These are phyloP conservation scores for Epirrita christyi DNA, from an alignment of 2,888 invertebrate species.

Conservation along the genomic window DNA sequence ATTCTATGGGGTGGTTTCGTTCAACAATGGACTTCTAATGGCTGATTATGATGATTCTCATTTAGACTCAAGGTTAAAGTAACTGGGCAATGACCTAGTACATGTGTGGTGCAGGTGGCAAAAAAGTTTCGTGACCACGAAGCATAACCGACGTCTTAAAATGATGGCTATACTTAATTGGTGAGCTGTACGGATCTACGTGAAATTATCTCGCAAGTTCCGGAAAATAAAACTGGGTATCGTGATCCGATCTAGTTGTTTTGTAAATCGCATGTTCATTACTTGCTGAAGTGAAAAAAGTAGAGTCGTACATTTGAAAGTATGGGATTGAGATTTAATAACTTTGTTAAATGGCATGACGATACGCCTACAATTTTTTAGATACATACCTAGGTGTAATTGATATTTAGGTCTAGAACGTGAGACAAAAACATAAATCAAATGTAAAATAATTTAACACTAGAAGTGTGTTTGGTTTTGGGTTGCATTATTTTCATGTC, in stretches of 20 bases:
- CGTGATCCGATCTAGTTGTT: slow-evolving; percentile 68
- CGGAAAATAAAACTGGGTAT: slow-evolving; percentile 61
- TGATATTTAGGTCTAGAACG: neutral
- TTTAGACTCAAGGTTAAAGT: slow-evolving; percentile 39
- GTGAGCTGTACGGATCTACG: slow-evolving; percentile 59
- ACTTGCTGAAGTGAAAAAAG: slow-evolving; percentile 42
- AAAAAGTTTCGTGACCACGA: slow-evolving; percentile 62
- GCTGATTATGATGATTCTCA: slow-evolving; percentile 15
- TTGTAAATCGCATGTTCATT: slow-evolving; percentile 56
- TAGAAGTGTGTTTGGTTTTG: too few species aligned
- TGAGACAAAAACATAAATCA: neutral
- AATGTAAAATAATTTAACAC: neutral
- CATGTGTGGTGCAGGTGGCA: slow-evolving; percentile 31
- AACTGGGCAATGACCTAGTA: slow-evolving; percentile 40
- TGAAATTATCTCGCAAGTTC: slow-evolving; percentile 69
- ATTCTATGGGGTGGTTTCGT: too few species aligned
- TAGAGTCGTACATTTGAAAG: slow-evolving; percentile 24
- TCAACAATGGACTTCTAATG: too few species aligned
- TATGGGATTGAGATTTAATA: slow-evolving; percentile 17
- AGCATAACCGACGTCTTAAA: slow-evolving; percentile 62
- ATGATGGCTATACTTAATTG: slow-evolving; percentile 66
- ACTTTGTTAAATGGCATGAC: slow-evolving; percentile 1
- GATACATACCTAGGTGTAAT: neutral
- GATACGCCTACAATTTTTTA: neutral
- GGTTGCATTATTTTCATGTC: too few species aligned